These are phyloP conservation scores for Macaca nemestrina DNA, from an alignment of 2,113 vertebrate species.

Conservation along the genomic window DNA sequence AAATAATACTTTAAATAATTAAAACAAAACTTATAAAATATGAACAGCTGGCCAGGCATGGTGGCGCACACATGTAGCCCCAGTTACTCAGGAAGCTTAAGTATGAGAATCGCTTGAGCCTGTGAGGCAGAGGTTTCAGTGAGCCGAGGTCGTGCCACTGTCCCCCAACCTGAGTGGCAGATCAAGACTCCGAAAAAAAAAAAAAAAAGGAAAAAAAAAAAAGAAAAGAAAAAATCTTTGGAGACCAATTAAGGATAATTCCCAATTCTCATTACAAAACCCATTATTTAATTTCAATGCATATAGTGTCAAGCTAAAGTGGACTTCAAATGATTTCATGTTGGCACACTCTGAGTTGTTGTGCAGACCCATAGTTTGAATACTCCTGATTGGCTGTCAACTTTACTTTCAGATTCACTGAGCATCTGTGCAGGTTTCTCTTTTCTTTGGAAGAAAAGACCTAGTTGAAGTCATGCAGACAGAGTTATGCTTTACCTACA, in stretches of 20 bases:
- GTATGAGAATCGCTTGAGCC: too few species aligned
- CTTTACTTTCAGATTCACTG: not conserved
- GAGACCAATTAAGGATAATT: not conserved
- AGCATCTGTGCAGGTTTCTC: not conserved
- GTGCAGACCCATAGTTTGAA: not conserved
- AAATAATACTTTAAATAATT: too few species aligned
- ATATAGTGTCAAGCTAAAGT: not conserved
- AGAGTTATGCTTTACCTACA: not conserved
- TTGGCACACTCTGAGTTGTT: not conserved
- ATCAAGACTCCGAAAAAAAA: too few species aligned
- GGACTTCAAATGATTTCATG: not conserved
- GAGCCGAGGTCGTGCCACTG: too few species aligned
- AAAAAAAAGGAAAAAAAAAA: rapidly evolving
- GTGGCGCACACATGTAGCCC: too few species aligned
- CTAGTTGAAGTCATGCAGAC: not conserved
- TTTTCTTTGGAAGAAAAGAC: not conserved
- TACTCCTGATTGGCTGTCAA: not conserved
- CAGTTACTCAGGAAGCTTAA: too few species aligned
- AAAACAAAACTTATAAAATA: too few species aligned
- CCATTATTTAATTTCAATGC: not conserved
- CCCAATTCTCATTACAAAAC: not conserved
- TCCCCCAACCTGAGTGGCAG: too few species aligned
- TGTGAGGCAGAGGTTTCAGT: too few species aligned
- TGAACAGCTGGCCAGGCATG: too few species aligned
- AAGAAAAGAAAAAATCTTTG: not conserved